Evolutionary conservation across 2,113 vertebrate species (phyloP).

Genomic region (Podarcis raffonei): DNA sequence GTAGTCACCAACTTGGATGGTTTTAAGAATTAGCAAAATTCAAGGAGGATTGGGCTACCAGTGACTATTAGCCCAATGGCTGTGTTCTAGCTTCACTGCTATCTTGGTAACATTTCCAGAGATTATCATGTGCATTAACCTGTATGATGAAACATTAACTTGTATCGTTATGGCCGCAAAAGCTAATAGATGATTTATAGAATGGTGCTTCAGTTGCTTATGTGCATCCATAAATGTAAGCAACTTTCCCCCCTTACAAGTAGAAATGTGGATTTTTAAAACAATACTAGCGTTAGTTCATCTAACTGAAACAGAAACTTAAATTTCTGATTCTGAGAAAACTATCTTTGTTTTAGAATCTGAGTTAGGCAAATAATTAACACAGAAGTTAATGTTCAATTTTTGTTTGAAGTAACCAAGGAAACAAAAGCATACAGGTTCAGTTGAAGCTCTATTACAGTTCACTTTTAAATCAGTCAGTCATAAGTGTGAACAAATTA

Average conservation of each 20-base stretch:
- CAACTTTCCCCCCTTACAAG: no score
- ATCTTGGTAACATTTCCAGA: no score
- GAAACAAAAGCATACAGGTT: not conserved
- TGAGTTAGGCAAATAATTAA: not conserved
- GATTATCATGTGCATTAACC: no score
- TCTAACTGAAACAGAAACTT: not conserved
- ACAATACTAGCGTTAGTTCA: not conserved
- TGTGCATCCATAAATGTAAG: not conserved
- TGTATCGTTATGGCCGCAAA: no score
- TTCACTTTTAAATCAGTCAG: not conserved
- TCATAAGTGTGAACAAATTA: not conserved
- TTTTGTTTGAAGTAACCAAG: not conserved
- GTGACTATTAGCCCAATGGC: no score
- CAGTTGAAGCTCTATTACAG: not conserved
- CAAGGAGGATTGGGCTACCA: no score
- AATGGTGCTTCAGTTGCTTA: not conserved
- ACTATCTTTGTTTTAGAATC: not conserved
- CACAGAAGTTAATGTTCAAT: not conserved
- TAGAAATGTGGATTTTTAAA: not conserved
- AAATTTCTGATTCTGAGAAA: not conserved
- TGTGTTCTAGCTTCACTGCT: no score
- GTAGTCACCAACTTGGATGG: no score
- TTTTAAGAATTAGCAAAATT: no score
- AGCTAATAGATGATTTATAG: not conserved
- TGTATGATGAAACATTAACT: no score